Evolutionary conservation across 2,888 invertebrate species (phyloP).

Genomic region (Plebejus melissa): DNA sequence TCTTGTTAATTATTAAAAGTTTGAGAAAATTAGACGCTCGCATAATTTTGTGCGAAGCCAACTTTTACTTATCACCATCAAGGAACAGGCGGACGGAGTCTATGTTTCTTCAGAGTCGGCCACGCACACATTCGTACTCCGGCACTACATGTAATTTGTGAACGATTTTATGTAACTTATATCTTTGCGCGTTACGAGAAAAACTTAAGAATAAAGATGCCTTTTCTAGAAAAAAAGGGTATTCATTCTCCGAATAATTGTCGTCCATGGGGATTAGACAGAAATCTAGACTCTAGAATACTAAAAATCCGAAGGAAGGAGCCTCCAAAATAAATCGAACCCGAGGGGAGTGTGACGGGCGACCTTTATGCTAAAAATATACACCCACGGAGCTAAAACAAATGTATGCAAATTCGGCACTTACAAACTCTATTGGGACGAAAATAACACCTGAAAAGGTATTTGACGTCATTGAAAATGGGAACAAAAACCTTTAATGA

Average conservation of each 20-base stretch:
- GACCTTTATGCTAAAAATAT: background rate
- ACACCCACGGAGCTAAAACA: background rate
- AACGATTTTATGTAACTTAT: too few species aligned
- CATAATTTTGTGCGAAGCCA: background rate
- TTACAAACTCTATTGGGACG: background rate
- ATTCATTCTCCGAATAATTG: background rate
- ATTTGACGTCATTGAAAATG: background rate
- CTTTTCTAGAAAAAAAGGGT: too few species aligned
- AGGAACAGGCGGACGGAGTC: too few species aligned
- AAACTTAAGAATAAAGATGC: too few species aligned
- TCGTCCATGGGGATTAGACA: background rate
- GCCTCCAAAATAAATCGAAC: background rate
- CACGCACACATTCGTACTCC: too few species aligned
- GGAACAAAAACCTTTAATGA: background rate
- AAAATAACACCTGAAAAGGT: background rate
- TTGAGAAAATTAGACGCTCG: constrained; percentile 3
- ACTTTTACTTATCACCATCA: background rate
- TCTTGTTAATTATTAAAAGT: constrained; percentile 9
- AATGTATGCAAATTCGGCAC: background rate
- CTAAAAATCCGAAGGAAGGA: background rate
- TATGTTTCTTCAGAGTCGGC: too few species aligned
- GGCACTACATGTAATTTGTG: too few species aligned
- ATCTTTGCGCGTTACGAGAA: too few species aligned
- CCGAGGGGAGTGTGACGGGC: background rate
- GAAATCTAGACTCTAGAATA: background rate